Evolutionary conservation across 2,797 vertebrate species (phyloP).

Genomic region (Scyliorhinus canicula): DNA sequence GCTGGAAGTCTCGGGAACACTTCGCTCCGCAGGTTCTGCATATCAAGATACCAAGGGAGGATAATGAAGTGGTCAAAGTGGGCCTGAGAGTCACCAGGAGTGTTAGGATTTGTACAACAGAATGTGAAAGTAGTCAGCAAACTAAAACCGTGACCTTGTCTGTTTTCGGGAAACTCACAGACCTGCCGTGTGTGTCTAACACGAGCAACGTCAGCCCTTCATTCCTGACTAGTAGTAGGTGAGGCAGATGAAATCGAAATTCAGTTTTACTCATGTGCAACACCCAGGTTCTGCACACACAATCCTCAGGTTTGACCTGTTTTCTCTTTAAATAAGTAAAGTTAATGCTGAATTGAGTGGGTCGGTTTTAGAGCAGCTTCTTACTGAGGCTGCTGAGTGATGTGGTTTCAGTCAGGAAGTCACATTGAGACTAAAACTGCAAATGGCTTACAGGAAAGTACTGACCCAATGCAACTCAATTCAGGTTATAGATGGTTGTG

Average conservation of each 20-base stretch:
- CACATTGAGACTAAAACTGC: neutral
- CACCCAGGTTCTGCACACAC: neutral
- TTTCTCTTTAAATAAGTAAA: neutral
- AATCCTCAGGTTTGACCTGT: neutral
- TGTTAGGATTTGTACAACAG: neutral
- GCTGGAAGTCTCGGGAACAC: neutral
- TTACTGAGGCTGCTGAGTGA: too few relatives aligned
- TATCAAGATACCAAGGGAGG: neutral
- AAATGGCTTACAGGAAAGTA: neutral
- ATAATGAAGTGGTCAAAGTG: neutral
- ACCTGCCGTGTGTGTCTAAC: neutral
- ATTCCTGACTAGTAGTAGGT: neutral
- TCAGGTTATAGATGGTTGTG: neutral
- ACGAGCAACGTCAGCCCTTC: neutral
- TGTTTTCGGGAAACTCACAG: neutral
- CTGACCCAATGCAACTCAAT: neutral
- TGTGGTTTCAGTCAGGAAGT: conserved; percentile 20
- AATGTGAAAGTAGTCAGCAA: neutral
- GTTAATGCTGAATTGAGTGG: neutral
- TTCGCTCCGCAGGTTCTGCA: neutral
- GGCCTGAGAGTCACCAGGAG: neutral
- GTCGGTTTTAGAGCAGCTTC: neutral
- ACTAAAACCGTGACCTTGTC: neutral
- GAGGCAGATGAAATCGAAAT: neutral
- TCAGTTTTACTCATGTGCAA: neutral